Conservation (phyloP, 2,113 vertebrate species). For the Platycercus adscitus region DNA sequence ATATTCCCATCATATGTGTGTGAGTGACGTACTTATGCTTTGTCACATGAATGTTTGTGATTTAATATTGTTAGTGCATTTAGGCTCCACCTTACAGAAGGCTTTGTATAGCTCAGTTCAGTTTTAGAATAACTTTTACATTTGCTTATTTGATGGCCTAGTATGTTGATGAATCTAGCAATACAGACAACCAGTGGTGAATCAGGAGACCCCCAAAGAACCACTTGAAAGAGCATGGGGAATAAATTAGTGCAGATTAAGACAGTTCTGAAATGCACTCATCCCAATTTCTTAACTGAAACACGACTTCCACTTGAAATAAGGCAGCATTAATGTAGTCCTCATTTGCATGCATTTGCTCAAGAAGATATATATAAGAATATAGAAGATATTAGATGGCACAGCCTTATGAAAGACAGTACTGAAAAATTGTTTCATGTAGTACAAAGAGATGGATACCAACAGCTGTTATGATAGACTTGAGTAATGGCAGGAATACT, state of each 20-base stretch:
- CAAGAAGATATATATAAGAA: not conserved
- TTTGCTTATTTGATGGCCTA: not conserved
- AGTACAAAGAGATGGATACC: not conserved
- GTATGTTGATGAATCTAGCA: not conserved
- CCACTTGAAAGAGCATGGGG: not conserved
- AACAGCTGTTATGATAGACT: not conserved
- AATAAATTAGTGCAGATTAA: not conserved
- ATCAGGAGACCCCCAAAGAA: not conserved
- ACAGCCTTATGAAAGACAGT: not conserved
- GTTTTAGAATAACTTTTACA: not conserved
- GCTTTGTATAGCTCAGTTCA: not conserved
- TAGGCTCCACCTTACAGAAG: not conserved
- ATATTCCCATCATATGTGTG: not conserved
- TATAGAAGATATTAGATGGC: not conserved
- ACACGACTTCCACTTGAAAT: not conserved
- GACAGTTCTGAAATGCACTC: not conserved
- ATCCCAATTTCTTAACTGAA: not conserved
- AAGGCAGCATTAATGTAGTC: not conserved
- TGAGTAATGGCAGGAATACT: not conserved
- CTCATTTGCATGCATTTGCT: not conserved
- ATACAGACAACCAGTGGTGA: not conserved
- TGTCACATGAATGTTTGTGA: not conserved
- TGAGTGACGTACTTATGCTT: not conserved
- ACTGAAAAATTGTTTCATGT: not conserved
- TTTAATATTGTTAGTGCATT: not conserved